A percentile compares a stretch with the other conserved stretches of the same genome.
phyloP scores from a whole-genome alignment of 2,888 invertebrate genomes.

The Drosophila borealis region DNA sequence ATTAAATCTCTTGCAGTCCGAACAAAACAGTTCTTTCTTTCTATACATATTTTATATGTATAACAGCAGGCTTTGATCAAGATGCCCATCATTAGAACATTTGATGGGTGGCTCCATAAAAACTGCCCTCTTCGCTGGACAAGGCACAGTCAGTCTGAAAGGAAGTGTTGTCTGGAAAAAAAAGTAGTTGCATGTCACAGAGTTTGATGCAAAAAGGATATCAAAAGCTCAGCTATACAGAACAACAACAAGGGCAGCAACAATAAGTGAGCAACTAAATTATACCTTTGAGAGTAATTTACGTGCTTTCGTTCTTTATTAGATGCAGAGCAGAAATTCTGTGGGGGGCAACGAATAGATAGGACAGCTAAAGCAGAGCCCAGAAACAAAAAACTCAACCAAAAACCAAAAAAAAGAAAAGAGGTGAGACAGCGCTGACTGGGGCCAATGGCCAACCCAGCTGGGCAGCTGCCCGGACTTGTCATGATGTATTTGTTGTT shows the following conservation, averaged over 20 bases:
- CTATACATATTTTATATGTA: too few species aligned
- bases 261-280: slow-evolving; percentile 72
- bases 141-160: slow-evolving; percentile 27
- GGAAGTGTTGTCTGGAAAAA: slow-evolving; percentile 10
- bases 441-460: slow-evolving; percentile 14
- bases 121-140: not conserved
- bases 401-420: slow-evolving; percentile 6
- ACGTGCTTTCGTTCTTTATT: slow-evolving; percentile 78
- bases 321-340: slow-evolving; percentile 46
- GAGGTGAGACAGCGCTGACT: slow-evolving; percentile 34
- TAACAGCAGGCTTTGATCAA: not conserved
- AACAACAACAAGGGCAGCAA: slow-evolving; percentile 25
- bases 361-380: slow-evolving; percentile 27
- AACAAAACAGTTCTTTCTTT: too few species aligned
- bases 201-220: slow-evolving; percentile 56
- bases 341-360: slow-evolving; percentile 21
- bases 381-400: slow-evolving; percentile 2
- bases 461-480: slow-evolving; percentile 14
- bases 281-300: slow-evolving; percentile 82
- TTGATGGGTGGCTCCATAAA: not conserved
- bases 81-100: not conserved
- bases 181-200: slow-evolving; percentile 54
- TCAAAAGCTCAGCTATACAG: slow-evolving; percentile 42
- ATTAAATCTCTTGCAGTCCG: too few species aligned
- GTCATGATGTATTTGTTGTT: slow-evolving; percentile 70